Base-by-base conservation (phyloP, 2,888 invertebrate species). In the Tineola bisselliella region DNA sequence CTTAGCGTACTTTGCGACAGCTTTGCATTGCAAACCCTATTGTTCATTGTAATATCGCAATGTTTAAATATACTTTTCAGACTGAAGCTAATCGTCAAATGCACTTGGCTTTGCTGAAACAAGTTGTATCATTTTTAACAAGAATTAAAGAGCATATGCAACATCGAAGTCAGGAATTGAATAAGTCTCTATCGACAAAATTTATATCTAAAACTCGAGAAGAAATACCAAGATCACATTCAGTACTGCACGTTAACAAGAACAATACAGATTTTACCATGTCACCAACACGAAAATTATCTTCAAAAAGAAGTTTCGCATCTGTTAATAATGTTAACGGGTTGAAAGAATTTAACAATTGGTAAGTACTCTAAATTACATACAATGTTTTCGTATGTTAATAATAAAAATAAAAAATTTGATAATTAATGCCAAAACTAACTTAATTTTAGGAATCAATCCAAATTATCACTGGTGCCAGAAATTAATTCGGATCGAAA, bases 61-160 rank as follows among this genome's bases (percentile, higher is more conserved):
- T 43, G 13, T 43, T 43, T 43, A 4, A 43, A 43, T 43, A 13
- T 43, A 70, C 12, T 31, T 84, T 89, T 68, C 86, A 92, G 92
- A 90, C 90, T 64, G 91, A 92, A 74, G 88, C 91, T 61, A 92
- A 90, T 74, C 87, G 91, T 64, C 90, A 91, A 74, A 92, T 92
- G 92, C 92, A 92, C 75, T 89, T 90, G 73, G 91, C 91, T 31
- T 87, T 92, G 69, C 89, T 93, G 82, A 90, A 90, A 71, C 92
- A 92, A 77, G 90, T 92, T 65, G 89, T 91, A 52, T 88, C 89
- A 63, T 92, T 92, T 74, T 76, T 93, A 68, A 92, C 90, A 70
- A 88, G 90, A 75, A 89, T 91, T 4, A 91, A 91, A 69, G 90
- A 90, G 65, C 91, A 91, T 67, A 87, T 92, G 65, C 89, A 89